Percentiles rank a stretch among this genome's conserved stretches.
These are phyloP conservation scores for Physella acuta DNA, from an alignment of 1,140 invertebrate genomes.

Conservation along the genomic window DNA sequence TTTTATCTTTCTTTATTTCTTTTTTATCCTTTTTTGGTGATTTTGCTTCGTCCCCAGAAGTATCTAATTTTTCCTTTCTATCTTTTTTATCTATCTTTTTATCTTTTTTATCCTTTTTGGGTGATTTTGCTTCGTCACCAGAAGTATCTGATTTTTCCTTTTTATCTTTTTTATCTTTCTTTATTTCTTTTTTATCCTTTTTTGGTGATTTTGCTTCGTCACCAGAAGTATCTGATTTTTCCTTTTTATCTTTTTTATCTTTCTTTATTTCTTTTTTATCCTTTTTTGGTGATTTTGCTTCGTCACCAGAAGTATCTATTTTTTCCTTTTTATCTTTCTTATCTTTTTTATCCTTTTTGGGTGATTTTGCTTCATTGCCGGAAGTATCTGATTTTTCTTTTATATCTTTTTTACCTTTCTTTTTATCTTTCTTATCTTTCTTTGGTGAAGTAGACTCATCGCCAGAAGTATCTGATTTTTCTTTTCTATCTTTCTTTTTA, in stretches of 20 bases:
- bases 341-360: neutral
- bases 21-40: neutral
- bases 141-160: neutral
- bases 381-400: neutral
- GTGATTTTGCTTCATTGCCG: neutral
- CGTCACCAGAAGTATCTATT: no score
- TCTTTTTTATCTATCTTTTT: neutral
- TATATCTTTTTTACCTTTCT: neutral
- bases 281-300: no score
- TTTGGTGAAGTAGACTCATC: neutral
- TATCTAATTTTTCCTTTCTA: neutral
- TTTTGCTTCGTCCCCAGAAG: neutral
- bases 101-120: neutral
- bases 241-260: no score
- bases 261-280: no score
- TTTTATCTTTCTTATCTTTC: neutral
- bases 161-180: neutral
- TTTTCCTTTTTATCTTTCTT: neutral
- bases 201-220: no score
- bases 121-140: neutral
- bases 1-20: neutral
- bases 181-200: no score
- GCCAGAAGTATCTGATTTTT: neutral
- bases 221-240: no score
- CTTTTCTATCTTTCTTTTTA: neutral